A percentile compares a stretch with the other conserved stretches of the same genome.
Conservation (phyloP, 2,888 invertebrate species). For the Nebria brevicollis region DNA sequence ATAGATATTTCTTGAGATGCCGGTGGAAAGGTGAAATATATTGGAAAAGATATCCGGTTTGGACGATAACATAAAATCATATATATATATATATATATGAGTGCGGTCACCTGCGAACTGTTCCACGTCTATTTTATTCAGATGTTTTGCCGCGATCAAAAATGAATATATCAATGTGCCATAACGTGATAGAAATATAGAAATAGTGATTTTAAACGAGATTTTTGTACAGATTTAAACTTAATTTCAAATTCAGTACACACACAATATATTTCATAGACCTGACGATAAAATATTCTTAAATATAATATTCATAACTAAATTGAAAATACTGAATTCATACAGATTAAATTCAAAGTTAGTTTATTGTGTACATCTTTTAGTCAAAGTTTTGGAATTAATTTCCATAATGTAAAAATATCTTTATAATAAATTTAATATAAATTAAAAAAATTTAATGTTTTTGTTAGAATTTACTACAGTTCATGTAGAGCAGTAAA, state of each 20-base stretch:
- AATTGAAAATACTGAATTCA: neutral
- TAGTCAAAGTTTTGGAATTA: neutral
- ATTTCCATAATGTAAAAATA: neutral
- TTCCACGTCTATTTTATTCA: constrained; percentile 36
- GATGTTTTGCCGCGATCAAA: constrained; percentile 17
- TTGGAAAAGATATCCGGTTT: constrained; percentile 36
- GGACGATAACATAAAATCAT: constrained; percentile 33
- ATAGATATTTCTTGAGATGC: neutral
- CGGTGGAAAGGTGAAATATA: constrained; percentile 35
- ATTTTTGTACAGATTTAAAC: neutral
- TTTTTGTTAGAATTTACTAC: neutral
- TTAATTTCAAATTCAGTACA: neutral
- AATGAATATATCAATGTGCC: neutral
- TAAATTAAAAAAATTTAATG: no score
- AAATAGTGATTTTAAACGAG: neutral
- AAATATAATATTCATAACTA: neutral
- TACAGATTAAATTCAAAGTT: neutral
- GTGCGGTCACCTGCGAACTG: constrained; percentile 39
- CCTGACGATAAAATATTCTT: neutral
- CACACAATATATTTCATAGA: neutral
- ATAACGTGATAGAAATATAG: neutral
- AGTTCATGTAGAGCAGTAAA: neutral
- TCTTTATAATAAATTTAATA: no score
- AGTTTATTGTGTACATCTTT: neutral
- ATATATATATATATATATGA: constrained; percentile 29